These are phyloP conservation scores for Schizothorax lantsangensis DNA, from an alignment of 2,797 vertebrate genomes.

Conservation along the genomic window DNA sequence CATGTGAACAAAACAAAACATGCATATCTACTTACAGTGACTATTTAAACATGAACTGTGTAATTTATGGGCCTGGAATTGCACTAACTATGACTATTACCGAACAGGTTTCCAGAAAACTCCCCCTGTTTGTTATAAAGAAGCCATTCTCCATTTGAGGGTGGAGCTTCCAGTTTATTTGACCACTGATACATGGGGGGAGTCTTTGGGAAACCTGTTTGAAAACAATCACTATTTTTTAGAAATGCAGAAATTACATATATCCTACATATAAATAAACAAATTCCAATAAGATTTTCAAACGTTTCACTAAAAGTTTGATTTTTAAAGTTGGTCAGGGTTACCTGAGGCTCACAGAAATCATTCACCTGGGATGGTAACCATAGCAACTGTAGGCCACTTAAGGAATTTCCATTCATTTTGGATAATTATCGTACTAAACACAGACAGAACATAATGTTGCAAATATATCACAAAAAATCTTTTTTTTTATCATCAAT, in stretches of 20 bases:
- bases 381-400: not conserved
- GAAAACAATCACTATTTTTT: not conserved
- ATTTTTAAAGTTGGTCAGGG: not conserved
- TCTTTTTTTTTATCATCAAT: not conserved
- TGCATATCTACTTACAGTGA: not conserved
- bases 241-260: not conserved
- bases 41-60: not conserved
- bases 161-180: not conserved
- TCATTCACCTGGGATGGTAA: not conserved
- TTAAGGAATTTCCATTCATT: not conserved
- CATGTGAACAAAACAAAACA: slow-evolving; percentile 6
- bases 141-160: not conserved
- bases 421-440: not conserved
- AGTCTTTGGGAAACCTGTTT: not conserved
- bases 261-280: not conserved
- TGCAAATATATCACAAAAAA: not conserved
- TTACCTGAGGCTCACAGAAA: not conserved
- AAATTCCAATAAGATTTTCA: not conserved
- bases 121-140: not conserved
- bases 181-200: not conserved
- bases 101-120: not conserved
- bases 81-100: not conserved
- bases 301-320: not conserved
- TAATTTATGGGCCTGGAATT: not conserved
- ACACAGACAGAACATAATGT: not conserved